Evolutionary conservation across 1,140 invertebrate species (phyloP).

Genomic region (Phymastichus coffea): DNA sequence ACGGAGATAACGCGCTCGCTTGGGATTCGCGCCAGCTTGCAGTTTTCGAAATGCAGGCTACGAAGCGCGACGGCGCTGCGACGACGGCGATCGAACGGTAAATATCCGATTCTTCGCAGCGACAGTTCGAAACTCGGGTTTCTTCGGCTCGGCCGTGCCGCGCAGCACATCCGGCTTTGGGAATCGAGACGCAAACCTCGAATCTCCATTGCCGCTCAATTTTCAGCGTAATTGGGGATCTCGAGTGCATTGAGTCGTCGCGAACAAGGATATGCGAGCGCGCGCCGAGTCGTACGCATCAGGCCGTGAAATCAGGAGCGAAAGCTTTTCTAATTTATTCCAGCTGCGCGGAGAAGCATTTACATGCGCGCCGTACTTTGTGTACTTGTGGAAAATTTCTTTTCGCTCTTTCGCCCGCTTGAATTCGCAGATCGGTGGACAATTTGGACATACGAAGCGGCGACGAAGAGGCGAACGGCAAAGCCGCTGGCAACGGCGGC

Average conservation of each 20-base stretch:
- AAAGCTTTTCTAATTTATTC: slow-evolving; percentile 25
- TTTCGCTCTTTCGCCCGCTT: background rate
- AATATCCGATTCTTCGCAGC: too few species aligned
- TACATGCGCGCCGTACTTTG: too few species aligned
- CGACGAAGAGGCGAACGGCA: slow-evolving; percentile 16
- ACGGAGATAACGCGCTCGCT: background rate
- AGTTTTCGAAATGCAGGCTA: too few species aligned
- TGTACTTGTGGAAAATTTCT: too few species aligned
- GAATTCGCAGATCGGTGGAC: slow-evolving; percentile 48
- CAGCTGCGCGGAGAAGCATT: background rate
- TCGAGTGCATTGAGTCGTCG: background rate
- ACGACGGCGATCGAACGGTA: too few species aligned
- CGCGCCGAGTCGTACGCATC: background rate
- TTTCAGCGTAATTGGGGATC: too few species aligned
- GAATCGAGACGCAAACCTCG: too few species aligned
- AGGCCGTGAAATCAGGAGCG: slow-evolving; percentile 15
- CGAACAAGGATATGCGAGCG: background rate
- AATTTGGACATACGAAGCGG: slow-evolving; percentile 52
- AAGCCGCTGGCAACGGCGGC: slow-evolving; percentile 9
- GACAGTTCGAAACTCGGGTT: too few species aligned
- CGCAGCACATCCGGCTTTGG: too few species aligned
- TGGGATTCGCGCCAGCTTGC: background rate
- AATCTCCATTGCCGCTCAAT: too few species aligned
- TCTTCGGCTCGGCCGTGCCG: too few species aligned
- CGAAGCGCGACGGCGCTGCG: too few species aligned